Base-by-base conservation (phyloP, 2,888 invertebrate species). In the Pheosia gnoma region DNA sequence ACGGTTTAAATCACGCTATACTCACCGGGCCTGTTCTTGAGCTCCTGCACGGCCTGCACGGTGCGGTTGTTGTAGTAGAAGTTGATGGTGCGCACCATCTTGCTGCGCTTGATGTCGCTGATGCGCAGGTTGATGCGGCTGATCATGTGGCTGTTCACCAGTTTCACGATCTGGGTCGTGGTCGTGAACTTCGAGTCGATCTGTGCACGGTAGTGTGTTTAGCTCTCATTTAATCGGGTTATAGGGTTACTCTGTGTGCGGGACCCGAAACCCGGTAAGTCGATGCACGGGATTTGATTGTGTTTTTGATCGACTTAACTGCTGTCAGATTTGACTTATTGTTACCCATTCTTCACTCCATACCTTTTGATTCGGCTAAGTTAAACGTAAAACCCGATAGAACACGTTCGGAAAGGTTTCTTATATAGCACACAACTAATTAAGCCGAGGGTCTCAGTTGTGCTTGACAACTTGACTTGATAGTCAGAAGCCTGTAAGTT, bases 111-210 rank as follows among this genome's bases (percentile, higher is more conserved):
- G 70, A 99, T 94, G 87, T 99, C 99, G 8, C 98, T 97, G 80
- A 99, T 97, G 62, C 98, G 96, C 53, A 99, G 95, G 49, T 97
- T 97, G 74, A 99, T 97, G 83, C 98, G 97, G 79, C 98, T 98
- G 73, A 99, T 98, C 76, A 98, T 98, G 87, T 99, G 98, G 82
- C 98, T 98, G 75, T 98, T 98, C 53, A 98, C 96, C 70, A 99
- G 94, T 90, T 99, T 99, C 59, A 99, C 98, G 69, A 99, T 99
- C 94, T 99, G 99, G 0, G 99, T 98, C 9, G 98, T 99, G 1
- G 99, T 99, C 4, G 99, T 99, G 89, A 98, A 99, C 91, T 99
- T 98, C 1, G 98, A 98, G 93, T 99, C 99, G 65, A 97, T 96
- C 94, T 95, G 87, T 68, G 72, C 68, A 59, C 71, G 79, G 80